phyloP scores from a whole-genome alignment of 2,113 vertebrate species.

The Chionomys nivalis region DNA sequence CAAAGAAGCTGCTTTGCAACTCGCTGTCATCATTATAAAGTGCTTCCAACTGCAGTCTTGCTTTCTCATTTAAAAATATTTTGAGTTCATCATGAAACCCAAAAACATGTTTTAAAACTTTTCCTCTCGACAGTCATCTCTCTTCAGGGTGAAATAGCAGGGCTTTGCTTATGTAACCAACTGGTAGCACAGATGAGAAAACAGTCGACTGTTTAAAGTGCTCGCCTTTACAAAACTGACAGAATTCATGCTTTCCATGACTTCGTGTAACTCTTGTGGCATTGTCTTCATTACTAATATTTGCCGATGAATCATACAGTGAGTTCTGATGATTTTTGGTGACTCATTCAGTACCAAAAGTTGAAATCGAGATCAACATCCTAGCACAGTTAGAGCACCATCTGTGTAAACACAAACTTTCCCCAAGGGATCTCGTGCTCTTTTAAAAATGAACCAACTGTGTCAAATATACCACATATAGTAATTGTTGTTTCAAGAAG shows the following conservation, averaged over 20 bases:
- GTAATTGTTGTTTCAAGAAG: background rate
- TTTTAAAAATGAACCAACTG: background rate
- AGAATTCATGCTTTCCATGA: background rate
- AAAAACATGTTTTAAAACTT: background rate
- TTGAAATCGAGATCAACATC: background rate
- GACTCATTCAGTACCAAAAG: background rate
- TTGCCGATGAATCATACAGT: background rate
- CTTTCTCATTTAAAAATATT: background rate
- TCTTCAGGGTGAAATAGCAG: background rate
- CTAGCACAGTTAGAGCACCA: background rate
- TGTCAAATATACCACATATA: background rate
- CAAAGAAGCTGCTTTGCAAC: background rate
- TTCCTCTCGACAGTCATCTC: background rate
- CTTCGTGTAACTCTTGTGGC: background rate
- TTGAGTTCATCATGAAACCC: background rate
- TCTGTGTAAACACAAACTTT: background rate
- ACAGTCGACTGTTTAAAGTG: background rate
- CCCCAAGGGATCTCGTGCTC: background rate
- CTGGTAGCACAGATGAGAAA: background rate
- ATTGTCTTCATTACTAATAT: background rate
- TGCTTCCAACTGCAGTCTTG: background rate
- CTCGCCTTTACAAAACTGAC: background rate
- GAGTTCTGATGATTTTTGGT: background rate
- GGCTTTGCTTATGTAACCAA: background rate
- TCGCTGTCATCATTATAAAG: background rate